Conservation (phyloP, 2,888 invertebrate genomes). For the Ceratothoa steindachneri region DNA sequence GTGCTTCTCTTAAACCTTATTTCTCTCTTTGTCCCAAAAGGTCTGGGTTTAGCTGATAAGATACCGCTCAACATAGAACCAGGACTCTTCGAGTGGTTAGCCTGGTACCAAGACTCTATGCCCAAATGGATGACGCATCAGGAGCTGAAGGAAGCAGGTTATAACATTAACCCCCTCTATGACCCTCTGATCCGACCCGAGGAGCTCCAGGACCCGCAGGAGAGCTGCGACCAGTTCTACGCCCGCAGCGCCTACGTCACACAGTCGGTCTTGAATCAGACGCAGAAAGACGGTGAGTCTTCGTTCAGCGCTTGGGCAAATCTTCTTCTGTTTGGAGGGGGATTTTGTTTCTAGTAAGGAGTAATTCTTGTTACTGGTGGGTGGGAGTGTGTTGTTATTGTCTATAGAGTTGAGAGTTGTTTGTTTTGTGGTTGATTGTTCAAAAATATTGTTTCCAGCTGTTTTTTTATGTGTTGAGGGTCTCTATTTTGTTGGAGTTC, state of each 20-base stretch:
- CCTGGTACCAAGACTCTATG: constrained; percentile 76
- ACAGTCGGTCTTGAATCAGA: constrained; percentile 54
- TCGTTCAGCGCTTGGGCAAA: no score
- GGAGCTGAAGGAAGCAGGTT: constrained; percentile 69
- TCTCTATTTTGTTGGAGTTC: no score
- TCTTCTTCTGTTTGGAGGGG: not conserved
- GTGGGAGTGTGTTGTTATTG: no score
- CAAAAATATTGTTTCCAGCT: no score
- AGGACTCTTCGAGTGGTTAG: constrained; percentile 87
- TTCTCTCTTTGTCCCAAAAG: no score
- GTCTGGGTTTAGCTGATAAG: constrained; percentile 37
- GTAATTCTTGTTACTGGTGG: no score
- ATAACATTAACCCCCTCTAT: constrained; percentile 69
- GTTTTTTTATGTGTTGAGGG: no score
- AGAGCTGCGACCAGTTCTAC: constrained; percentile 67
- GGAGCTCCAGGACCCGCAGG: constrained; percentile 59
- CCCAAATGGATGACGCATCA: constrained; percentile 73
- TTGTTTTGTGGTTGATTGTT: no score
- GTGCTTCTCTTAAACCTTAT: no score
- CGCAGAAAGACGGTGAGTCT: constrained; percentile 26
- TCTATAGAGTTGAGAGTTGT: no score
- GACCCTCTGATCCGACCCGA: constrained; percentile 60
- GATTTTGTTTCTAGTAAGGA: no score
- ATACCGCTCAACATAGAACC: constrained; percentile 76
- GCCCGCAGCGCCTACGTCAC: constrained; percentile 61